Percentiles rank a stretch among this genome's conserved stretches.
Evolutionary conservation across 2,797 vertebrate species (phyloP).

Genomic region (Pseudotriccus pelzelni): DNA sequence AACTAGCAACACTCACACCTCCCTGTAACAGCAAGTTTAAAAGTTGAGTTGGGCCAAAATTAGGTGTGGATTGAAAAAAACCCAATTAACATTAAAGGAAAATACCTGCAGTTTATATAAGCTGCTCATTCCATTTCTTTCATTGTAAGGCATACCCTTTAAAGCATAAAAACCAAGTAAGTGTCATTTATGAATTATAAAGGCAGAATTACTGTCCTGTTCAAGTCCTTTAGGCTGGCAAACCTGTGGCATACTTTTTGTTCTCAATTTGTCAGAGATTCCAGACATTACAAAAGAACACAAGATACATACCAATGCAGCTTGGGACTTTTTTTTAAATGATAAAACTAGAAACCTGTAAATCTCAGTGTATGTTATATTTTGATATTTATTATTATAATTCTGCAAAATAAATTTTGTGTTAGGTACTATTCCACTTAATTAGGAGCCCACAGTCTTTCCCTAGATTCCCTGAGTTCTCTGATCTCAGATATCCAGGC

Average conservation of each 20-base stretch:
- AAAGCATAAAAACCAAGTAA: slow-evolving; percentile 53
- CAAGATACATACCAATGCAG: background rate
- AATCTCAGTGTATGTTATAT: background rate
- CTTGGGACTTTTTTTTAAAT: background rate
- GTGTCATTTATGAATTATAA: background rate
- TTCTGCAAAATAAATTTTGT: background rate
- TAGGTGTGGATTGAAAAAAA: background rate
- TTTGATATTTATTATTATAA: background rate
- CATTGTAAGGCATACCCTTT: slow-evolving; percentile 84
- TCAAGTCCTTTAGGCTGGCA: background rate
- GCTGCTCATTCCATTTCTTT: slow-evolving; percentile 95
- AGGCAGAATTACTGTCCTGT: background rate
- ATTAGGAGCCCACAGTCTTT: background rate
- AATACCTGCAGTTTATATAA: slow-evolving; percentile 98
- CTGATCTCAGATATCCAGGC: background rate
- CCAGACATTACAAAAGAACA: background rate
- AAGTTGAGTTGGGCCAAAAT: background rate
- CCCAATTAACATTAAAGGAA: background rate
- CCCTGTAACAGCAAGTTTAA: slow-evolving; percentile 77
- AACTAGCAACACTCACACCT: slow-evolving; percentile 80
- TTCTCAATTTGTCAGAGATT: background rate
- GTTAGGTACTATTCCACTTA: background rate
- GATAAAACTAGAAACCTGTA: background rate
- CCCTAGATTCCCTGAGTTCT: background rate
- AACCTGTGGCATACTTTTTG: background rate